phyloP scores from a whole-genome alignment of 1,140 invertebrate species.

The Halictus rubicundus region DNA sequence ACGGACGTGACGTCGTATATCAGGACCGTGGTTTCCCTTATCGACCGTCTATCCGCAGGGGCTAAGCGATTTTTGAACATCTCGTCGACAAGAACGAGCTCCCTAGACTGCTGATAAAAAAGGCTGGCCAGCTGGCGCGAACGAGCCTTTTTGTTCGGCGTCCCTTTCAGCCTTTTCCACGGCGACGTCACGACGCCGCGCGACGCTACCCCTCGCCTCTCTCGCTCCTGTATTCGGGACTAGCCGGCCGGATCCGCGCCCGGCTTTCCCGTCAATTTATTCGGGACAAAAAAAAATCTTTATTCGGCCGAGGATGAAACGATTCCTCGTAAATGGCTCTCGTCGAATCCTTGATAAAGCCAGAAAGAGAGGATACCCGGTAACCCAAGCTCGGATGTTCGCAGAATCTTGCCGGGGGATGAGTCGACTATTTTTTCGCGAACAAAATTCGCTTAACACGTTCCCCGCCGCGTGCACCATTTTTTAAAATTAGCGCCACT shows the following conservation, averaged over 20 bases:
- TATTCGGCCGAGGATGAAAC: not conserved
- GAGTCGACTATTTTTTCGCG: too few relatives aligned
- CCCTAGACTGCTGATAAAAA: slow-evolving; percentile 41
- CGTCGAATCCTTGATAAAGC: not conserved
- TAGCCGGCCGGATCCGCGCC: slow-evolving; percentile 9
- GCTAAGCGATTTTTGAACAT: slow-evolving; percentile 70
- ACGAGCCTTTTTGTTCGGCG: slow-evolving; percentile 46
- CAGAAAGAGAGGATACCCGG: too few relatives aligned
- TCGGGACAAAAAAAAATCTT: slow-evolving; percentile 5
- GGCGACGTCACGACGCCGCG: slow-evolving; percentile 2
- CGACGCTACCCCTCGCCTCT: not conserved
- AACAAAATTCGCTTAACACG: too few relatives aligned
- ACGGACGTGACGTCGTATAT: slow-evolving; percentile 57
- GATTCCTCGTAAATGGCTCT: not conserved
- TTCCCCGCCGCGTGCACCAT: too few relatives aligned
- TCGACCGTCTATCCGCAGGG: slow-evolving; percentile 47
- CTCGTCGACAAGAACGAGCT: slow-evolving; percentile 48
- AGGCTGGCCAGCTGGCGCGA: slow-evolving; percentile 51
- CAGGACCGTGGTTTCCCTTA: slow-evolving; percentile 43
- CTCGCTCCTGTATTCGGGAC: slow-evolving; percentile 54
- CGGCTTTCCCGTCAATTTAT: slow-evolving; percentile 14
- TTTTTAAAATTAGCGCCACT: too few relatives aligned
- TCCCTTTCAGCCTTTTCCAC: slow-evolving; percentile 45
- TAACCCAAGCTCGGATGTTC: too few relatives aligned
- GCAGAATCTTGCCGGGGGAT: too few relatives aligned